Conservation (phyloP, 2,113 vertebrate genomes). For the Glaucomys volans region DNA sequence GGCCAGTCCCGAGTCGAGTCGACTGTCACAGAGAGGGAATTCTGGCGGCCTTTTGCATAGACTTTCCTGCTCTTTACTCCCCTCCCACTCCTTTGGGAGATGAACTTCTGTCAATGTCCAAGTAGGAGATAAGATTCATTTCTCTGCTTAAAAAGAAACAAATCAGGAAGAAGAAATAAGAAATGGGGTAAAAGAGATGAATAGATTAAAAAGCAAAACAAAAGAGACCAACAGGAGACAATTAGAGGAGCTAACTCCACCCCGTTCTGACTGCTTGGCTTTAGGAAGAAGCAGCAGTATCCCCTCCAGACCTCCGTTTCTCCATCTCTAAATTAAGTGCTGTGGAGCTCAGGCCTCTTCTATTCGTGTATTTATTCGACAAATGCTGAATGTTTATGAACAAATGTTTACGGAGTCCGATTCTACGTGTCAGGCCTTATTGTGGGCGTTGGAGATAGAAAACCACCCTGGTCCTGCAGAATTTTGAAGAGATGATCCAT, state of each 20-base stretch:
- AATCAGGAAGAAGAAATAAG: background rate
- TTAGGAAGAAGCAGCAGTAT: background rate
- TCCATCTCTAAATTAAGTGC: background rate
- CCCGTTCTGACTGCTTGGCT: background rate
- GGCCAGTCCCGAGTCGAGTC: no score
- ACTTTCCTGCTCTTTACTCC: background rate
- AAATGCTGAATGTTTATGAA: background rate
- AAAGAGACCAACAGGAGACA: background rate
- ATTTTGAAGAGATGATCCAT: background rate
- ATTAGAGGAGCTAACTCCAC: background rate
- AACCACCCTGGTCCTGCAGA: background rate
- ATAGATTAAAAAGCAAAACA: slow-evolving; percentile 13
- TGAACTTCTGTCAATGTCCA: background rate
- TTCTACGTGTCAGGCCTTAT: background rate
- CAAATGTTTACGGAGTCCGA: background rate
- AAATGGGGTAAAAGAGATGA: background rate
- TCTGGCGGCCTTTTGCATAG: background rate
- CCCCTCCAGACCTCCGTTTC: background rate
- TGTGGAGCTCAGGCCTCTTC: background rate
- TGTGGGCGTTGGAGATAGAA: background rate
- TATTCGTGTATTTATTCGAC: background rate
- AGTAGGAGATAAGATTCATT: slow-evolving; percentile 28
- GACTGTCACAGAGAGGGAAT: background rate
- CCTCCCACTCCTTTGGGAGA: background rate
- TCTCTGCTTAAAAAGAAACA: slow-evolving; percentile 36